phyloP scores from a whole-genome alignment of 1,140 invertebrate species.

The Achroia grisella region DNA sequence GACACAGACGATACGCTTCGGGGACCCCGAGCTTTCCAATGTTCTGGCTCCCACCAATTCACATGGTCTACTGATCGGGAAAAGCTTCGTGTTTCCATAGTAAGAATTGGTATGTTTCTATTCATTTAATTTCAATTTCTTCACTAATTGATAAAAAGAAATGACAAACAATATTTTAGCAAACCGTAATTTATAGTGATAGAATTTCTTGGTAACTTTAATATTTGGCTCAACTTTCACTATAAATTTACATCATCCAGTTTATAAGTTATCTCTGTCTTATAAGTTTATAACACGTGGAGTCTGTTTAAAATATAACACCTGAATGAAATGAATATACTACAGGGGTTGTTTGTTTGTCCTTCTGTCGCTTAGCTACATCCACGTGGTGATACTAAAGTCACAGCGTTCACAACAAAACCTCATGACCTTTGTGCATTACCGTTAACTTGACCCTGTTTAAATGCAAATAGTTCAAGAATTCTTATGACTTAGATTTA shows the following conservation, averaged over 20 bases:
- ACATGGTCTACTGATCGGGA: constrained; percentile 40
- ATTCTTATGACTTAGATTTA: no score
- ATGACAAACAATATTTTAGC: no score
- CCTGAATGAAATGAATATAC: constrained; percentile 21
- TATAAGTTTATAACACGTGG: no score
- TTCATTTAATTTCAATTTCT: no score
- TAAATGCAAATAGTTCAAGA: background rate
- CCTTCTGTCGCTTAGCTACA: constrained; percentile 31
- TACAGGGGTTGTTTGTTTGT: constrained; percentile 37
- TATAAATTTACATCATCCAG: no score
- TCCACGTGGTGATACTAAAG: constrained; percentile 44
- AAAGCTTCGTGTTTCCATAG: constrained; percentile 26
- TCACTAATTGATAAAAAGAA: no score
- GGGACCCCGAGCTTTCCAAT: constrained; percentile 25
- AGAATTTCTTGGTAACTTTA: no score
- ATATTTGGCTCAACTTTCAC: no score
- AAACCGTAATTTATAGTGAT: no score
- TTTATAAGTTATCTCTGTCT: no score
- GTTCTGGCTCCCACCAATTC: constrained; percentile 51
- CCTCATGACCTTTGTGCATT: constrained; percentile 34
- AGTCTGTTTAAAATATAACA: background rate
- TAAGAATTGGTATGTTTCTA: no score
- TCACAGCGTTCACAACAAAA: constrained; percentile 30
- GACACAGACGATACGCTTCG: constrained; percentile 33
- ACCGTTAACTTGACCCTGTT: constrained; percentile 39